These are phyloP conservation scores for Florisuga fusca DNA, from an alignment of 2,797 vertebrate species.

Conservation along the genomic window DNA sequence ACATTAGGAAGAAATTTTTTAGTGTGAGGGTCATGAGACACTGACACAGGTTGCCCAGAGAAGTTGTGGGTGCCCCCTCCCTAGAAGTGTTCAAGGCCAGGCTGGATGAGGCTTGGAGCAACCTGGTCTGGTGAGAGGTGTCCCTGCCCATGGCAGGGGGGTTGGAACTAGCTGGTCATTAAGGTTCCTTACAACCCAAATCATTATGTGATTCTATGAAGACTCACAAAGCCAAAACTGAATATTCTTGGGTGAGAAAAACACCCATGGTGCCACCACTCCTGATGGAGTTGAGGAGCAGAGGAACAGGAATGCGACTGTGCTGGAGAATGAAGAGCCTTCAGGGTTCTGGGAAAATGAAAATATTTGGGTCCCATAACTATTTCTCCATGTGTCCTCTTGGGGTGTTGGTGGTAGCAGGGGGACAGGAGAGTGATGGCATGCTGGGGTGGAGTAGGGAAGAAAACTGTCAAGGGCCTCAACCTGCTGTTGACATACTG, in stretches of 20 bases:
- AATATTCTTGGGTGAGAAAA: background rate
- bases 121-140: no score
- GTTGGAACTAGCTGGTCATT: no score
- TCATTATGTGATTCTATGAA: no score
- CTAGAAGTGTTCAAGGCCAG: no score
- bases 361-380: background rate
- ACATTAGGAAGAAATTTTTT: no score
- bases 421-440: background rate
- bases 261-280: background rate
- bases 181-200: no score
- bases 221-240: background rate
- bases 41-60: no score
- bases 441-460: background rate
- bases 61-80: no score
- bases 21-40: no score
- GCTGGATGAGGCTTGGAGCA: no score
- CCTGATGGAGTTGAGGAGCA: background rate
- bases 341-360: background rate
- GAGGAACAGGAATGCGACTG: background rate
- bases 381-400: background rate
- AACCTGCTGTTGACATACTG: background rate
- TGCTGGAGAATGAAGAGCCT: rapidly evolving
- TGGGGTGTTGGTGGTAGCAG: rapidly evolving
- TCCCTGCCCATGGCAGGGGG: no score
- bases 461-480: background rate